A percentile compares a stretch with the other conserved stretches of the same genome.
Conservation (phyloP, 2,797 vertebrate genomes). For the Columba guinea region DNA sequence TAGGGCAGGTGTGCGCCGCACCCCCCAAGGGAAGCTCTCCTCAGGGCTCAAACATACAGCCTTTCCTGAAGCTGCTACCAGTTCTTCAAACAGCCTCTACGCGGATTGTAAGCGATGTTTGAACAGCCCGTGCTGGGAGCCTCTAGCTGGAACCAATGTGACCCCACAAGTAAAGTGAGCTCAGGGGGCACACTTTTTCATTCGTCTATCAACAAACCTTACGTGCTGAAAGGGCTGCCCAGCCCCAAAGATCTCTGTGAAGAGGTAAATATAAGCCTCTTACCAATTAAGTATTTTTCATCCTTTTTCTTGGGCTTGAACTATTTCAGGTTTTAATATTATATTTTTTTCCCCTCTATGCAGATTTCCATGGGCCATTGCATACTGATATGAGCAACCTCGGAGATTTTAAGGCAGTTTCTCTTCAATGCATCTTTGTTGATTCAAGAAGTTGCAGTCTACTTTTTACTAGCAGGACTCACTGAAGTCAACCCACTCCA, state of each 20-base stretch:
- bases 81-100: background rate
- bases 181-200: background rate
- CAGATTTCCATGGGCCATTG: background rate
- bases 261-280: background rate
- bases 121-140: background rate
- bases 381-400: background rate
- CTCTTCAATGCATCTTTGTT: background rate
- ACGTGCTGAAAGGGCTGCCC: background rate
- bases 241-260: background rate
- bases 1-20: background rate
- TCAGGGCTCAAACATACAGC: background rate
- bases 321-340: background rate
- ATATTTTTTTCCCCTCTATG: background rate
- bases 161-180: background rate
- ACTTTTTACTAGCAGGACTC: background rate
- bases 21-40: constrained; percentile 24
- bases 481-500: background rate
- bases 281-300: background rate
- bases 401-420: background rate
- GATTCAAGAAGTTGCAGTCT: background rate
- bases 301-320: background rate
- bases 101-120: background rate
- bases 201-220: background rate
- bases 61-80: background rate
- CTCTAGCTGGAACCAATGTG: background rate